Percentiles rank a stretch among this genome's conserved stretches.
Evolutionary conservation across 2,888 invertebrate genomes (phyloP).

Genomic region (Baronia brevicornis): DNA sequence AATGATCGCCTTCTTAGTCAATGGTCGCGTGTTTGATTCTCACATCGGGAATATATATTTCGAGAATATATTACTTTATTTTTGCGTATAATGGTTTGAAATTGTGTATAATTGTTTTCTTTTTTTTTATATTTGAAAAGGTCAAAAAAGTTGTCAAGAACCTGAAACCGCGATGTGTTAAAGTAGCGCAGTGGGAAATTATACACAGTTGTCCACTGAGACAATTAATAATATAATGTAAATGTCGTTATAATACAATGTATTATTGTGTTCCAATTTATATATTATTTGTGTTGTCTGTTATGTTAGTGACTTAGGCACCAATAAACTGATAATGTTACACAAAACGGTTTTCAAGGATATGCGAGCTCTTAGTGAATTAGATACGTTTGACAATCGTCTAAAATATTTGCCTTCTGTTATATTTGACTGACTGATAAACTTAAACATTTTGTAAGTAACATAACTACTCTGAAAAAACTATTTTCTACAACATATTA

Average conservation of each 20-base stretch:
- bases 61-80: no score
- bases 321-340: conserved; percentile 80
- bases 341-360: conserved; percentile 82
- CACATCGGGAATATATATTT: no score
- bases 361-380: conserved; percentile 77
- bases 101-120: no score
- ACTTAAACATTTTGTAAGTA: conserved; percentile 79
- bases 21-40: no score
- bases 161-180: no score
- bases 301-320: conserved; percentile 81
- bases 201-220: no score
- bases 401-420: conserved; percentile 79
- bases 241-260: neutral
- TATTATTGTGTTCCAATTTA: neutral
- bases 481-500: neutral
- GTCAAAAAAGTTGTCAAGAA: no score
- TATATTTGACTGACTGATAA: conserved; percentile 78
- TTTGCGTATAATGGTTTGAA: no score
- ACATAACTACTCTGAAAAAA: conserved; percentile 4
- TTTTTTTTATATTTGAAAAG: no score
- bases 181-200: no score
- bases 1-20: no score
- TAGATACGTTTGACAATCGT: conserved; percentile 84
- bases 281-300: conserved; percentile 9
- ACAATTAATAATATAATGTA: no score